Evolutionary conservation across 1,140 invertebrate genomes (phyloP).

Genomic region (Thaumetopoea pityocampa): DNA sequence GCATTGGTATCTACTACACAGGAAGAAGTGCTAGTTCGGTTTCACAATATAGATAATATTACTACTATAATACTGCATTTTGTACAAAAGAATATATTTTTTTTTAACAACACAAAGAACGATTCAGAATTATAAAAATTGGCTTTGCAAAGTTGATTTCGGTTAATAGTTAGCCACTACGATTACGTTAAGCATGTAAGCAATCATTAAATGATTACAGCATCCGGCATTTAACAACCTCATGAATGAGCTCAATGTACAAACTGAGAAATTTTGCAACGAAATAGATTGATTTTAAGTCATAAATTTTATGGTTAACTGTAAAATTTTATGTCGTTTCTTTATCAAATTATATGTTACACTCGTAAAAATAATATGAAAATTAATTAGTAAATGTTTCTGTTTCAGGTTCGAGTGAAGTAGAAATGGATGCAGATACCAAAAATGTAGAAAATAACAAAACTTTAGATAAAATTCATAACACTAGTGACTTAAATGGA

Average conservation of each 20-base stretch:
- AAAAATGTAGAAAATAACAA: slow-evolving; percentile 40
- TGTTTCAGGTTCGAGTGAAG: slow-evolving; percentile 42
- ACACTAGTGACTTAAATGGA: slow-evolving; percentile 46
- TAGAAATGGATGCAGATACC: slow-evolving; percentile 44
- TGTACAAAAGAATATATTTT: background rate
- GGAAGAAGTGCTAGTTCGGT: background rate
- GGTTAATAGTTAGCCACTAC: slow-evolving; percentile 36
- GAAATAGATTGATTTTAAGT: background rate
- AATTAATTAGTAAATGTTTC: slow-evolving; percentile 17
- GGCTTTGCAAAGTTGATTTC: slow-evolving; percentile 56
- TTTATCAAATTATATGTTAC: background rate
- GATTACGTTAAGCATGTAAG: slow-evolving; percentile 56
- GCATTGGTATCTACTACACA: background rate
- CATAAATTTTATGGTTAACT: background rate
- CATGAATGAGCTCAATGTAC: slow-evolving; percentile 31
- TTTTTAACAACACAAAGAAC: slow-evolving; percentile 3
- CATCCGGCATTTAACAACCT: slow-evolving; percentile 65
- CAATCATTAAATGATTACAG: slow-evolving; percentile 63
- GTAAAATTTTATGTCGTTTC: background rate
- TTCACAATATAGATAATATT: slow-evolving; percentile 2
- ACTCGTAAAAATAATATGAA: slow-evolving; percentile 8
- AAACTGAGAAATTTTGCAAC: slow-evolving; percentile 10
- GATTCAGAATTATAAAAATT: slow-evolving; percentile 35
- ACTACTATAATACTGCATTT: slow-evolving; percentile 6
- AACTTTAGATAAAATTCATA: slow-evolving; percentile 30